Percentiles rank a stretch among this genome's conserved stretches.
These are phyloP conservation scores for Semicossyphus pulcher DNA, from an alignment of 2,113 vertebrate genomes.

Conservation along the genomic window DNA sequence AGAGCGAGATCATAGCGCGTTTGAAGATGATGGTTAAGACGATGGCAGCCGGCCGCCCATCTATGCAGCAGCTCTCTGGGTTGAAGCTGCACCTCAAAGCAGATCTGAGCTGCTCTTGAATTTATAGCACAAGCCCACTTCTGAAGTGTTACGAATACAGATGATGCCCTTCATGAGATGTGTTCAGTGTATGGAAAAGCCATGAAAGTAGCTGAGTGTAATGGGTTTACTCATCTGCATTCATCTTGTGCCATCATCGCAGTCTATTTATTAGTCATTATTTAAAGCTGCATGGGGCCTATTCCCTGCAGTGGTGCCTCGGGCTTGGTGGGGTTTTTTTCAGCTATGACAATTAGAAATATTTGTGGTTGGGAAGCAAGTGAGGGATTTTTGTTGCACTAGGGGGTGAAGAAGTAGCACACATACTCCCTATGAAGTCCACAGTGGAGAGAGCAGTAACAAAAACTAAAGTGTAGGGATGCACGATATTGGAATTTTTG, in stretches of 20 bases:
- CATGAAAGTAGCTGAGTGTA: constrained; percentile 2
- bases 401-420: neutral
- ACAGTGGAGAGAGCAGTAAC: neutral
- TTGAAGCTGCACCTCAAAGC: constrained; percentile 56
- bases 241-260: constrained; percentile 11
- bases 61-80: constrained; percentile 25
- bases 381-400: constrained; percentile 6
- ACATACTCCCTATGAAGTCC: neutral
- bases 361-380: neutral
- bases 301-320: neutral
- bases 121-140: constrained; percentile 45
- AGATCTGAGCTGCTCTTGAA: constrained; percentile 56
- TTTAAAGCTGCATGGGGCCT: constrained; percentile 24
- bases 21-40: constrained; percentile 68
- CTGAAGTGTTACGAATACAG: constrained; percentile 23
- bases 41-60: constrained; percentile 30
- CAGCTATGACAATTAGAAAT: neutral
- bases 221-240: constrained; percentile 4
- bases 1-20: constrained; percentile 64
- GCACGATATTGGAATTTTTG: too few relatives aligned
- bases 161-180: constrained; percentile 29
- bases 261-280: constrained; percentile 22
- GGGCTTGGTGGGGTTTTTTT: neutral
- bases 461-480: too few relatives aligned
- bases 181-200: constrained; percentile 1